Conservation (phyloP, 2,888 invertebrate species). For the Odontomyia ornata region DNA sequence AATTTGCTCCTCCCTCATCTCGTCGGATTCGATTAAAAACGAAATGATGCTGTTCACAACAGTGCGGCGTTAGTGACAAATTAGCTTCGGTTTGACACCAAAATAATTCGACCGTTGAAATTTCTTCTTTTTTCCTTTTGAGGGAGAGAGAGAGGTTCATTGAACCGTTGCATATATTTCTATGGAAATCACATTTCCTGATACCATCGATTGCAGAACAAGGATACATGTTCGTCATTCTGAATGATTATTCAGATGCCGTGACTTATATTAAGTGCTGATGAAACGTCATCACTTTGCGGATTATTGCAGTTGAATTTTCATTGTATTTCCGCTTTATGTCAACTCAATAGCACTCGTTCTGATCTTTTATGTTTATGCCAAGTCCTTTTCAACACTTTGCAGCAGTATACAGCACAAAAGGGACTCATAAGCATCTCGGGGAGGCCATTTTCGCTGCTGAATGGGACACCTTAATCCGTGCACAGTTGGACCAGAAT, state of each 20-base stretch:
- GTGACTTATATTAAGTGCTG: background rate
- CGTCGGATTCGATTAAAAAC: too few relatives aligned
- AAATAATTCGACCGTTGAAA: background rate
- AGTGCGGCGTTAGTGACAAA: background rate
- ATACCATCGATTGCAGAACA: background rate
- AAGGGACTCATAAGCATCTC: constrained; percentile 11
- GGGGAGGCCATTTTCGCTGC: background rate
- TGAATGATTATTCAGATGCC: background rate
- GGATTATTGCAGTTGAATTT: background rate
- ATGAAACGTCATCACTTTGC: constrained; percentile 25
- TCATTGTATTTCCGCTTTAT: constrained; percentile 13
- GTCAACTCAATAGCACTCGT: constrained; percentile 14
- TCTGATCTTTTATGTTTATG: constrained; percentile 32
- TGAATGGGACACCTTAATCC: constrained; percentile 30
- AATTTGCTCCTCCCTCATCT: background rate
- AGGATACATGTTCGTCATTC: background rate
- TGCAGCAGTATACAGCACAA: background rate
- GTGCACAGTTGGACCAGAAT: background rate
- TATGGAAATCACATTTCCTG: too few relatives aligned
- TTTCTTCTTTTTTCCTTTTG: background rate
- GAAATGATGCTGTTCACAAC: too few relatives aligned
- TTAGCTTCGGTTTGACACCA: background rate
- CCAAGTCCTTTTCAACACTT: constrained; percentile 39
- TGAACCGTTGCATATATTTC: background rate
- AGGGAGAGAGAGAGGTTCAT: background rate